Base-by-base conservation (phyloP, 2,888 invertebrate species). In the Sylvicola cinctus region DNA sequence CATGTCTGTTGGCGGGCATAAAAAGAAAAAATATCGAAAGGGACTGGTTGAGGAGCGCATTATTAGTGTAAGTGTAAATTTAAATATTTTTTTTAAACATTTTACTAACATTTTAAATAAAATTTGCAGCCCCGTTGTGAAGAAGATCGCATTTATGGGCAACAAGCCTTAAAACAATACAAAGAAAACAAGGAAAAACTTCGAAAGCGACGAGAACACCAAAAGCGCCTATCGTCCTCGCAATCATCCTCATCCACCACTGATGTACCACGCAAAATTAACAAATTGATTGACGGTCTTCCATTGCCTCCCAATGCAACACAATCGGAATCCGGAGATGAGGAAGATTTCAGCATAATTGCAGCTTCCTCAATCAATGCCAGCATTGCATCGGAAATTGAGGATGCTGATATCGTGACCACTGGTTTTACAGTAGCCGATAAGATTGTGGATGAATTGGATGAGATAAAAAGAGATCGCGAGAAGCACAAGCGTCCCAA, bases 121-220 rank as follows among this genome's bases (percentile, higher is more conserved):
- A 6, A 8, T 39, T 46, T 56, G 29, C 52, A 83, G 81, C 84
- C 85, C 0, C 65, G 84, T 23, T 70, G 75, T 2, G 83, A 84
- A 49, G 80, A 81, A 48, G 81, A 81, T 50, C 70, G 71, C 43
- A 44, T 71, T 28, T 70, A 72, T 30, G 72, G 70, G 38, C 67
- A 74, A 39, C 55, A 72, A 39, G 78, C 78, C 48, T 65, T 75
- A 40, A 75, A 74, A 48, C 66, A 74, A 32, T 80, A 80, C 54
- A 74, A 73, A 50, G 74, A 78, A 47, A 77, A 79, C 26, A 81
- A 83, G 49, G 80, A 81, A 48, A 77, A 77, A 51, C 57, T n/a
- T n/a, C n/a, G 80, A 40, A 66, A 76, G 7, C 65, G 73, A 16
- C 51, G 58, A 37, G 57, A 58, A 38, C 43, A 51, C 13, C 44